Conservation (phyloP, 2,797 vertebrate species). For the Distichodus sexfasciatus region DNA sequence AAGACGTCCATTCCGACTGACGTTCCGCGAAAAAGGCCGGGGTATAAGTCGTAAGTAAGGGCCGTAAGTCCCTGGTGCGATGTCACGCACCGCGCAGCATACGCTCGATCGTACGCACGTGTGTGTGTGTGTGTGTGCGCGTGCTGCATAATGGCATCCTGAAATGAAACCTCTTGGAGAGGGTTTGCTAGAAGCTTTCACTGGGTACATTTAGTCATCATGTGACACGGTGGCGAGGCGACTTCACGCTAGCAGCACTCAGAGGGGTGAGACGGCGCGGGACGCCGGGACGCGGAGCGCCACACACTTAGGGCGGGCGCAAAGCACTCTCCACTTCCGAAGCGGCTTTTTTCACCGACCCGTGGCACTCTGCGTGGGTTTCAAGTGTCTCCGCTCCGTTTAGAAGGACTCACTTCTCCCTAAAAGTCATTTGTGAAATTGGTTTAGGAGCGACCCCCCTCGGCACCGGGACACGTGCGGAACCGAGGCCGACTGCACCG, state of each 20-base stretch:
- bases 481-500: constrained; percentile 16
- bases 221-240: constrained; percentile 70
- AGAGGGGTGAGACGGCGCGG: constrained; percentile 44
- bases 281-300: constrained; percentile 28
- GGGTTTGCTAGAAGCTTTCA: constrained; percentile 67
- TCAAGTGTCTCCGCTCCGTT: constrained; percentile 24
- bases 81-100: constrained; percentile 60
- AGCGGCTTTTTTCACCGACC: constrained; percentile 26
- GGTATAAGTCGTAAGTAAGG: constrained; percentile 65
- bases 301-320: constrained; percentile 21
- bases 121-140: constrained; percentile 50
- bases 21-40: constrained; percentile 62
- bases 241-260: constrained; percentile 60
- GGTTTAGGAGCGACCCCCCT: constrained; percentile 29
- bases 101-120: constrained; percentile 31
- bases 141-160: constrained; percentile 74
- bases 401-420: constrained; percentile 29
- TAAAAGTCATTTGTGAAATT: constrained; percentile 45
- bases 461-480: constrained; percentile 16
- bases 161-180: constrained; percentile 75
- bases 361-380: constrained; percentile 7
- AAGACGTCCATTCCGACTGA: constrained; percentile 71
- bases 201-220: constrained; percentile 68
- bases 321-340: constrained; percentile 32
- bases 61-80: constrained; percentile 68